Evolutionary conservation across 2,113 vertebrate genomes (phyloP).

Genomic region (Dasypus novemcinctus): DNA sequence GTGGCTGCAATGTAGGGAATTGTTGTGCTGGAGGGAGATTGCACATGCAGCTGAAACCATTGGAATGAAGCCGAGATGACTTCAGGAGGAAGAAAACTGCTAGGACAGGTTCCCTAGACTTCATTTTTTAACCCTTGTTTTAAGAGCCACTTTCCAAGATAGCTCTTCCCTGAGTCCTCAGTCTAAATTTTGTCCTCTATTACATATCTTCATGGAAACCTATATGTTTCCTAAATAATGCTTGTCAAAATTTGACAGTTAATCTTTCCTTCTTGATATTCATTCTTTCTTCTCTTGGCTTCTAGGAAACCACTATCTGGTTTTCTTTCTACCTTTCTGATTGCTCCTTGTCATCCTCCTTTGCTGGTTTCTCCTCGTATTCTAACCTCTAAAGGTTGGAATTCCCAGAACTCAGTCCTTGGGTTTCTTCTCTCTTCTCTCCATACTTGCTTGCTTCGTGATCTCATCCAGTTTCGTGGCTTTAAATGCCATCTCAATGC

Average conservation of each 20-base stretch:
- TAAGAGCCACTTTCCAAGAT: not conserved
- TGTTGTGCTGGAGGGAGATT: not conserved
- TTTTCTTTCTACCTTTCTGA: not conserved
- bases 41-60: not conserved
- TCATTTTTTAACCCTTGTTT: not conserved
- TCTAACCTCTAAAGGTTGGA: not conserved
- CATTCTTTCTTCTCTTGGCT: not conserved
- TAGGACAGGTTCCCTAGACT: not conserved
- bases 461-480: not conserved
- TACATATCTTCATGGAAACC: not conserved
- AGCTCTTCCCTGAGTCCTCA: not conserved
- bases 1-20: too few relatives aligned
- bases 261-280: not conserved
- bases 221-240: not conserved
- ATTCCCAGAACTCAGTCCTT: not conserved
- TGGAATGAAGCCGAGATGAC: not conserved
- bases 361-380: not conserved
- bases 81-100: not conserved
- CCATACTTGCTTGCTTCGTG: not conserved
- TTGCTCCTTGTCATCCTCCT: not conserved
- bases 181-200: not conserved
- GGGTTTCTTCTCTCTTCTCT: not conserved
- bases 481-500: not conserved
- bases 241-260: not conserved
- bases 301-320: not conserved